Evolutionary conservation across 1,140 invertebrate species (phyloP), one percentile per base, ranked within the genome.

Genomic region (Leptopilina boulardi): DNA sequence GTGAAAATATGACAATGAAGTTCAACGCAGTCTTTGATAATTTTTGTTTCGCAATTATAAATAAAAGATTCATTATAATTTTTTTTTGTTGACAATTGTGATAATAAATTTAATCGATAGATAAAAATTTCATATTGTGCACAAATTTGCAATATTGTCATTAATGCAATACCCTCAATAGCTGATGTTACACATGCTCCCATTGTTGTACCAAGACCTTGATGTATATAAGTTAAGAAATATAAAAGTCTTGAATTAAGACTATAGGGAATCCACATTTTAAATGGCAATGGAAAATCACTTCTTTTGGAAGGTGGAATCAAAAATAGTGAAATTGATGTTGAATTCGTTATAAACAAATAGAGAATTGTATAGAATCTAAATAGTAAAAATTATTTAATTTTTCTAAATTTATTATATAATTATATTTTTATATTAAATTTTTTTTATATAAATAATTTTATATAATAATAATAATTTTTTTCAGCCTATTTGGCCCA

Each of bases 221-320:
- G 15, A 19, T 51, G 18, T 18, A 51, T 18, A 18, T 51, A 51
- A 6, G 47, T 51, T 18, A 51, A 51, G 4, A 51, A 51, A 15
- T 18, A 51, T 18, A 51, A 51, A 51, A 19, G 6, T 51, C 18
- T 19, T 1, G 15, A 18, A 18, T 51, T 18, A 51, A 51, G 47
- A 18, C 47, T 51, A 9, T 18, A 51, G 18, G 47, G 47, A 3
- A 19, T 51, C 47, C 47, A 51, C 18, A 19, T 19, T 19, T 54
- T 54, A 10, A 54, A 54, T 8, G 47, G 18, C 4, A 54, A 9
- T 54, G 47, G 47, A 54, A 54, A 54, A 19, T 54, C 19, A 9
- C 47, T 54, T 54, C 47, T 11, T 19, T 54, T 54, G 4, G 47
- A 54, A 54, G 47, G 47, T n/a, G 47, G 47, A 54, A 19, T 54